Percentiles rank a stretch among this genome's conserved stretches.
Conservation (phyloP, 2,797 vertebrate species). For the Synanceia verrucosa region DNA sequence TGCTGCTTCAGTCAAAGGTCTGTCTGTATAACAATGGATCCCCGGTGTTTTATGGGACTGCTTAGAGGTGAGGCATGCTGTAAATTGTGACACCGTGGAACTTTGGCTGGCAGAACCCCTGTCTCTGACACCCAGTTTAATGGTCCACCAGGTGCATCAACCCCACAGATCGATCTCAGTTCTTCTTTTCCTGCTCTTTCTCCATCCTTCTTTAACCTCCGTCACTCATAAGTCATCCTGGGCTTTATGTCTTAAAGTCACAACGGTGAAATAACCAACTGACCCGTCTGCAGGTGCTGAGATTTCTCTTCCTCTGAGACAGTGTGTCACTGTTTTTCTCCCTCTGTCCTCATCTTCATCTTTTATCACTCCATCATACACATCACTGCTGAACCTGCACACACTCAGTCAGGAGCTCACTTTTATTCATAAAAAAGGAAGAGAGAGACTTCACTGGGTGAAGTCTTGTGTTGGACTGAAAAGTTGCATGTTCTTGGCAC, state of each 20-base stretch:
- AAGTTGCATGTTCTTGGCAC: conserved; percentile 5
- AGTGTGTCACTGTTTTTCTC: conserved; percentile 3
- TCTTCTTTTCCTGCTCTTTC: conserved; percentile 63
- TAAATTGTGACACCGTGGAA: conserved; percentile 67
- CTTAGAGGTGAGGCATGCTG: conserved; percentile 49
- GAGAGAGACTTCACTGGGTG: not conserved
- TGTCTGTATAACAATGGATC: conserved; percentile 52
- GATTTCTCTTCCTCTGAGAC: conserved; percentile 19
- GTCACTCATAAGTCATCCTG: conserved; percentile 73
- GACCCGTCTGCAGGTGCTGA: conserved; percentile 27
- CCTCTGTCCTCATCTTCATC: conserved; percentile 12
- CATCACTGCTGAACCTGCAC: not conserved
- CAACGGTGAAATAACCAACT: conserved; percentile 26
- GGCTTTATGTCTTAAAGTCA: conserved; percentile 76
- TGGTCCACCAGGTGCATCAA: conserved; percentile 73
- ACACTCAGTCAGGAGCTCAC: conserved; percentile 6
- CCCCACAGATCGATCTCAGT: conserved; percentile 73
- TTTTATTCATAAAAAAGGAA: not conserved
- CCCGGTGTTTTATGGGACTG: conserved; percentile 71
- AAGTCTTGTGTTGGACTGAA: not conserved
- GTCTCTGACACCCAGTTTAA: conserved; percentile 76
- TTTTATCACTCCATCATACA: not conserved
- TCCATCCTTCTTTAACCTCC: conserved; percentile 75
- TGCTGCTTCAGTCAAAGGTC: conserved; percentile 38
- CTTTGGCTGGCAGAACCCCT: conserved; percentile 62